Evolutionary conservation across 2,797 vertebrate genomes (phyloP), one percentile per base, ranked within the genome.

Genomic region (Sciurus carolinensis): DNA sequence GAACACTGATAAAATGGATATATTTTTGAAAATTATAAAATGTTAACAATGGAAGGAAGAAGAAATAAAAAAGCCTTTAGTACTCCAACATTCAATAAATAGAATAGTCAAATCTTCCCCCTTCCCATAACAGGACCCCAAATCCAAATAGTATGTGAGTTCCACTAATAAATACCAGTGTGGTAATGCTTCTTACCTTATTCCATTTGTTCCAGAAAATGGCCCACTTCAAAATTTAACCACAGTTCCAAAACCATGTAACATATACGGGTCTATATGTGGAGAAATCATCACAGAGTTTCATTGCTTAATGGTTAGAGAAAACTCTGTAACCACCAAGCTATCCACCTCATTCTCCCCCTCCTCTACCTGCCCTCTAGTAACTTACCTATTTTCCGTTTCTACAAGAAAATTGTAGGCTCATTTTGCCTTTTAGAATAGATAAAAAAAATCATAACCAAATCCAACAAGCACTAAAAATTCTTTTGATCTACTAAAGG

Each of bases 341-440:
- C 8, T 24, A 62, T 26, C 9, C 9, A 1, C 59, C 59, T 26
- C 59, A 62, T 24, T 62, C 24, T 62, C 59, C 24, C 24, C 24
- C 2, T 62, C 59, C 3, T 62, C 57, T 24, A 59, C 22, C 8
- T 22, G 22, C 22, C 57, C 8, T 59, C 59, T 62, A 62, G 24
- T 26, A 26, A 62, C 1, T 62, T 22, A 26, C 24, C 3, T 62
- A 26, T 26, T 26, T 26, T 62, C 59, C 26, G 24, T 62, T 62
- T 62, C 24, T 62, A 89, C 2, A 39, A 75, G 10, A 94, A 94
- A 83, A 75, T 18, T 39, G 1, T 69, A 67, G 47, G 20, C 5
- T 69, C 17, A 72, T 89, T 79, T 92, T 15, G 30, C 50, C 18
- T 57, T 80, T 89, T 47, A 72, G 59, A 91, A 92, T 42, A 80